phyloP scores from a whole-genome alignment of 2,888 invertebrate genomes.

The Gnatocerus cornutus region DNA sequence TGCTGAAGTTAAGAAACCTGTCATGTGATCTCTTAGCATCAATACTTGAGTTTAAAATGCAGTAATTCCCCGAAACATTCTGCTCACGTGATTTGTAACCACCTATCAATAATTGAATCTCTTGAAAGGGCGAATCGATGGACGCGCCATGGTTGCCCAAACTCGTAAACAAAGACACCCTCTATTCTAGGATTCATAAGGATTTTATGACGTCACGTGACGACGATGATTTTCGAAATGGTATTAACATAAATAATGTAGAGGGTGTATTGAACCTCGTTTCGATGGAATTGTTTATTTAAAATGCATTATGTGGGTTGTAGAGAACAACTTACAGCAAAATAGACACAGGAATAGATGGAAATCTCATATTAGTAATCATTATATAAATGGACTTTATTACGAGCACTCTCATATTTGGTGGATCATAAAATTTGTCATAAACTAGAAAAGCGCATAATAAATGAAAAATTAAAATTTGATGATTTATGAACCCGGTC shows the following conservation, averaged over 20 bases:
- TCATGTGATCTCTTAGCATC: neutral
- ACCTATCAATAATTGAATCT: conserved; percentile 36
- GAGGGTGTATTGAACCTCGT: conserved; percentile 4
- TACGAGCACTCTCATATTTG: neutral
- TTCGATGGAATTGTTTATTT: conserved; percentile 13
- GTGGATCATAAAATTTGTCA: neutral
- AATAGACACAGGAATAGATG: neutral
- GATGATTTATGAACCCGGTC: too few species aligned
- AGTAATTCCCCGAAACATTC: conserved; percentile 10
- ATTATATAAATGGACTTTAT: neutral
- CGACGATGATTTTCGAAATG: conserved; percentile 29
- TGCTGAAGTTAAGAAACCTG: neutral
- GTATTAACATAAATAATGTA: conserved; percentile 34
- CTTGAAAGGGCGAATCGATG: conserved; percentile 24
- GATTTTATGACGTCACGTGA: conserved; percentile 37
- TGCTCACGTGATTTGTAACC: conserved; percentile 39
- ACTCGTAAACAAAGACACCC: conserved; percentile 41
- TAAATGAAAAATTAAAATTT: too few species aligned
- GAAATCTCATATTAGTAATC: neutral
- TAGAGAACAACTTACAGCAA: neutral
- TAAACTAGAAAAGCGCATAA: neutral
- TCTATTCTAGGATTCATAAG: conserved; percentile 22
- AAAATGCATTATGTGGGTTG: conserved; percentile 9
- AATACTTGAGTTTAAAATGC: conserved; percentile 3
- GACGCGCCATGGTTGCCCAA: conserved; percentile 8